phyloP scores from a whole-genome alignment of 2,113 vertebrate species.

The Furnarius figulus region DNA sequence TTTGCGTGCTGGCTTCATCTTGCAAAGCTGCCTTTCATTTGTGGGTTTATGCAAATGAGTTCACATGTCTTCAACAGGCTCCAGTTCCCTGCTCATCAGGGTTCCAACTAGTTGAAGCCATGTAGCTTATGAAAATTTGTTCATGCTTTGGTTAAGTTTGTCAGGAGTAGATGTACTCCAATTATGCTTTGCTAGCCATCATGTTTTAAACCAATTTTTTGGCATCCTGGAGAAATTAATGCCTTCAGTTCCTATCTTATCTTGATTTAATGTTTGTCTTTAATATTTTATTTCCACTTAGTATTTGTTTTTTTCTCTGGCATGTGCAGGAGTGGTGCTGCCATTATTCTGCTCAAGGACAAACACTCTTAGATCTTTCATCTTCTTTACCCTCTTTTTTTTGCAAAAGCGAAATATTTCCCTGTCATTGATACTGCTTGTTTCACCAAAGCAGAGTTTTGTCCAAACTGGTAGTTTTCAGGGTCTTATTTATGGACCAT shows the following conservation, averaged over 20 bases:
- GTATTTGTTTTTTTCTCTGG: not conserved
- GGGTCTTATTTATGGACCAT: rapidly evolving
- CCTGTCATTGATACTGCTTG: not conserved
- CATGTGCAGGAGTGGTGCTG: not conserved
- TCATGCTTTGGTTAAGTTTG: not conserved
- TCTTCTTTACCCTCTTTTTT: not conserved
- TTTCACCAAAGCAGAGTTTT: not conserved
- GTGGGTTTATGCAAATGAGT: not conserved
- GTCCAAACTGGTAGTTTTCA: not conserved
- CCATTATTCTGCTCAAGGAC: not conserved
- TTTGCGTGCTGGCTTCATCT: not conserved
- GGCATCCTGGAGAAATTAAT: not conserved
- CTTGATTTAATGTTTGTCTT: not conserved
- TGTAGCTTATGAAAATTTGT: not conserved
- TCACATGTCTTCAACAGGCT: not conserved
- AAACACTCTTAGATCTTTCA: not conserved
- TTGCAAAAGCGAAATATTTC: not conserved
- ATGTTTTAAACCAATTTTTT: not conserved
- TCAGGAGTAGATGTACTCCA: not conserved
- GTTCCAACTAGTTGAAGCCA: not conserved
- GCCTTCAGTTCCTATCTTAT: not conserved
- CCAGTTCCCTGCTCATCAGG: not conserved
- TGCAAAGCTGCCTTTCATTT: not conserved
- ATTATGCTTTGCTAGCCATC: not conserved
- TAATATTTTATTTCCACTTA: not conserved